Percentiles rank a stretch among this genome's conserved stretches.
phyloP scores from a whole-genome alignment of 2,113 vertebrate species.

The Chaetodon auriga region DNA sequence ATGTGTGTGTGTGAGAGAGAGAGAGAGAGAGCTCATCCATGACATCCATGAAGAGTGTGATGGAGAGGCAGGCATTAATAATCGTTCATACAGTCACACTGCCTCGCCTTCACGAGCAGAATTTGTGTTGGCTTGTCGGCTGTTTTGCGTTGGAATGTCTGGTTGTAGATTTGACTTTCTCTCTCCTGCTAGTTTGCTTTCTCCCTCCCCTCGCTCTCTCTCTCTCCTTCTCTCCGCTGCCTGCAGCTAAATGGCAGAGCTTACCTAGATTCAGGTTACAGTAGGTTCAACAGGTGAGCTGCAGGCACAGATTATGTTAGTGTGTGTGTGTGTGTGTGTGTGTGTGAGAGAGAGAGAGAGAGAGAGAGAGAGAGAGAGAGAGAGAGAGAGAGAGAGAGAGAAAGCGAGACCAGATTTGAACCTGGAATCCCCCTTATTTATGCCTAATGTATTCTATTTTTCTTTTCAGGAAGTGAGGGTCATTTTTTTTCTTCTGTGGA shows the following conservation, averaged over 20 bases:
- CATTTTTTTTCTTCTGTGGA: not conserved
- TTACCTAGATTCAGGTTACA: constrained; percentile 38
- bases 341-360: not conserved
- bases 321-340: not conserved
- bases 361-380: too few species aligned
- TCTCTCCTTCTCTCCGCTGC: not conserved
- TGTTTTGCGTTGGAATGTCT: constrained; percentile 61
- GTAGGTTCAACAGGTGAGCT: constrained; percentile 49
- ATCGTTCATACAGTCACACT: not conserved
- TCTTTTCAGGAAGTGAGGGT: not conserved
- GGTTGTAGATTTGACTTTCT: constrained; percentile 32
- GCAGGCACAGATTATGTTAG: not conserved
- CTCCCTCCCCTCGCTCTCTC: too few species aligned
- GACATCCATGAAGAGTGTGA: not conserved
- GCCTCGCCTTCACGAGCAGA: constrained; percentile 19
- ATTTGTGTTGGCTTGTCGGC: constrained; percentile 69
- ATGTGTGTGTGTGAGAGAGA: not conserved
- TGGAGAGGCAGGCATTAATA: constrained; percentile 7
- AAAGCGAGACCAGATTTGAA: not conserved
- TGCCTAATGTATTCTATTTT: not conserved
- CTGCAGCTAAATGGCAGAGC: constrained; percentile 47
- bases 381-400: too few species aligned
- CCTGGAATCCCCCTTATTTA: constrained; percentile 3
- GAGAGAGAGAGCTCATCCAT: not conserved
- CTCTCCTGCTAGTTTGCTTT: not conserved